A percentile compares a stretch with the other conserved stretches of the same genome.
These are phyloP conservation scores for Hucho hucho DNA, from an alignment of 2,113 vertebrate genomes.

Conservation along the genomic window DNA sequence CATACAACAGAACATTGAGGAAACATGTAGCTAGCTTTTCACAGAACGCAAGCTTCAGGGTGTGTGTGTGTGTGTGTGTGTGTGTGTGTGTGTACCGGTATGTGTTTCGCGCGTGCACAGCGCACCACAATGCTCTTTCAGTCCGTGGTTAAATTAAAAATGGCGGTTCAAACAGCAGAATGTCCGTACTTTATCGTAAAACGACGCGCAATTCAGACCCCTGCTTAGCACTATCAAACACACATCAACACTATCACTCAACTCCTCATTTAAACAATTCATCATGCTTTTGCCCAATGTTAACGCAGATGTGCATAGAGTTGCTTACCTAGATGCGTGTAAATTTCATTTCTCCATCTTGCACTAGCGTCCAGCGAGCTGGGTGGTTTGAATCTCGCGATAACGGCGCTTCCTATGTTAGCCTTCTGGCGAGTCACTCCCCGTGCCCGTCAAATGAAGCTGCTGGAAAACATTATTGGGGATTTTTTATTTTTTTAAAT, in stretches of 20 bases:
- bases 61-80: conserved; percentile 12
- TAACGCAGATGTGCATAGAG: conserved; percentile 41
- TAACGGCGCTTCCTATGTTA: conserved; percentile 42
- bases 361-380: conserved; percentile 72
- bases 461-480: neutral
- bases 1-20: neutral
- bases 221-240: neutral
- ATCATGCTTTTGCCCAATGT: conserved; percentile 2
- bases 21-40: conserved; percentile 1
- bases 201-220: conserved; percentile 20
- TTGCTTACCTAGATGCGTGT: conserved; percentile 75
- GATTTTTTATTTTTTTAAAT: no score
- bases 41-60: neutral
- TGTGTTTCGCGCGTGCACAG: conserved; percentile 54
- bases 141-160: conserved; percentile 78
- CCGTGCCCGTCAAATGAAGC: neutral
- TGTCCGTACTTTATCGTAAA: conserved; percentile 54
- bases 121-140: conserved; percentile 66
- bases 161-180: conserved; percentile 78
- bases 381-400: conserved; percentile 72
- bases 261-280: neutral
- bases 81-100: conserved; percentile 27
- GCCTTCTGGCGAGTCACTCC: conserved; percentile 46
- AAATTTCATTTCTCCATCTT: conserved; percentile 82
- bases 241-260: neutral